Conservation (phyloP, 2,797 vertebrate species). For the Cyprinodon diabolis region DNA sequence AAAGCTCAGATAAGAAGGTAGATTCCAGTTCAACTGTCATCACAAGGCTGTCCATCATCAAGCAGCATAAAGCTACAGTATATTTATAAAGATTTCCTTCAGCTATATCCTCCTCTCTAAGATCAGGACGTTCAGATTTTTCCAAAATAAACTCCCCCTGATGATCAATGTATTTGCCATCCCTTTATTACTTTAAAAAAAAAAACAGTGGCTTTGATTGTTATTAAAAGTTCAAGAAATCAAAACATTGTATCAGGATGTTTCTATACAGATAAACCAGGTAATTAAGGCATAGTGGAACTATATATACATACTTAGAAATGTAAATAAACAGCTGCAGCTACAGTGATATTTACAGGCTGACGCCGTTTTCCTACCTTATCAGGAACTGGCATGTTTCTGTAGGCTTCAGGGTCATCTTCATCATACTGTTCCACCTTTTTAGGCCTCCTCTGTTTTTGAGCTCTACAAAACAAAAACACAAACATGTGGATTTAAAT, state of each 20-base stretch:
- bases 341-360: not conserved
- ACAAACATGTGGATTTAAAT: not conserved
- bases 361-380: slow-evolving; percentile 61
- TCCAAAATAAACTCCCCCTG: too few relatives aligned
- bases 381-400: slow-evolving; percentile 72
- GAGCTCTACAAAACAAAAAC: not conserved
- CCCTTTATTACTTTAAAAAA: not conserved
- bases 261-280: too few relatives aligned
- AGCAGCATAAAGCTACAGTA: not conserved
- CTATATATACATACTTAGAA: not conserved
- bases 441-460: slow-evolving; percentile 29
- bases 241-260: too few relatives aligned
- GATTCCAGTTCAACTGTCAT: not conserved
- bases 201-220: too few relatives aligned
- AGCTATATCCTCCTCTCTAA: too few relatives aligned
- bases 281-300: too few relatives aligned
- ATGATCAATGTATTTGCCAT: too few relatives aligned
- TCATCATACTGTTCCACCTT: slow-evolving; percentile 65
- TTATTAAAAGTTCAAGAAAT: too few relatives aligned
- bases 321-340: not conserved
- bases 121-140: too few relatives aligned
- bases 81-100: not conserved
- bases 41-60: too few relatives aligned
- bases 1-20: too few relatives aligned
- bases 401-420: slow-evolving; percentile 75